Evolutionary conservation across 2,888 invertebrate species (phyloP).

Genomic region (Cartodere bifasciata): DNA sequence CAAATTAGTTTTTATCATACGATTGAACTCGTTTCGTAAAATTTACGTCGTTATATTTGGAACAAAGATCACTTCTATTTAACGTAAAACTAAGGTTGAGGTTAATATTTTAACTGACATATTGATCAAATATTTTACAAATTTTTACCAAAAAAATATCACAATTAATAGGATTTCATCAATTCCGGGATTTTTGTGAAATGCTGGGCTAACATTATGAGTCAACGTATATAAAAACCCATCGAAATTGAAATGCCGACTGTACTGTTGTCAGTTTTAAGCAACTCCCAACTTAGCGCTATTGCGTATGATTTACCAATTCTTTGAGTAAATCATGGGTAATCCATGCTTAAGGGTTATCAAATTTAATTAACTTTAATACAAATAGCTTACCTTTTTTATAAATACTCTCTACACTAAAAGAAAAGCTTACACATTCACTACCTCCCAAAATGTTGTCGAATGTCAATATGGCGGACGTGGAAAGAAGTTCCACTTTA

Average conservation of each 20-base stretch:
- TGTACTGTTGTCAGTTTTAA: slow-evolving; percentile 43
- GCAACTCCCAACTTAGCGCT: slow-evolving; percentile 47
- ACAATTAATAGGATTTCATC: slow-evolving; percentile 9
- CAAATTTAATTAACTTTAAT: too few species aligned
- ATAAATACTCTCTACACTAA: slow-evolving; percentile 12
- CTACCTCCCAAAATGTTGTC: slow-evolving; percentile 54
- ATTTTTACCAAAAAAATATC: slow-evolving; percentile 12
- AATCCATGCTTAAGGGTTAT: too few species aligned
- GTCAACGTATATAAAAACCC: too few species aligned
- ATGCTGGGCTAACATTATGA: too few species aligned
- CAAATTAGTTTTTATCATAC: slow-evolving; percentile 10
- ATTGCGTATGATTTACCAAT: too few species aligned
- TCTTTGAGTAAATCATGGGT: too few species aligned
- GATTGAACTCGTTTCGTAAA: slow-evolving; percentile 7
- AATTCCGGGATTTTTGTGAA: too few species aligned
- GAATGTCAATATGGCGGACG: slow-evolving; percentile 78
- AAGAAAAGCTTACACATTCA: slow-evolving; percentile 54
- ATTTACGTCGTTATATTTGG: slow-evolving; percentile 21
- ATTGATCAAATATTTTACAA: slow-evolving; percentile 27
- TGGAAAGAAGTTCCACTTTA: slow-evolving; percentile 59
- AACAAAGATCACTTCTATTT: slow-evolving; percentile 25
- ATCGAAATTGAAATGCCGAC: slow-evolving; percentile 39
- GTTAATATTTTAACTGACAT: slow-evolving; percentile 31
- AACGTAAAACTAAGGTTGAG: slow-evolving; percentile 22
- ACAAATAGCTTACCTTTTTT: slow-evolving; percentile 8